Evolutionary conservation across 1,140 invertebrate species (phyloP).

Genomic region (Aphaenogaster ashmeadi): DNA sequence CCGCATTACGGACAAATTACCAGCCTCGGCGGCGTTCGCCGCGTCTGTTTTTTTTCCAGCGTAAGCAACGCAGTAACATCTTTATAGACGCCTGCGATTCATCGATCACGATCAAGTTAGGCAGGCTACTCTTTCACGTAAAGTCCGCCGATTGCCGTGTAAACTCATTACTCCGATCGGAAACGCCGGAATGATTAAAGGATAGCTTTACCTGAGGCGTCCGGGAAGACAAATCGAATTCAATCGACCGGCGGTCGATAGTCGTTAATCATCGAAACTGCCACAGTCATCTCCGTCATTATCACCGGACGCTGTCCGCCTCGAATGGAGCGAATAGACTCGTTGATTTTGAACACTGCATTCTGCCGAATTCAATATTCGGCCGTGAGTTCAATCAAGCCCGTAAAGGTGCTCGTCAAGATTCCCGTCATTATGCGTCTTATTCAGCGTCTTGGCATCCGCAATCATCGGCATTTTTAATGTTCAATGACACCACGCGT

Average conservation of each 20-base stretch:
- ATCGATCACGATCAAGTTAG: slow-evolving; percentile 74
- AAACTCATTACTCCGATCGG: slow-evolving; percentile 68
- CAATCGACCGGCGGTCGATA: slow-evolving; percentile 62
- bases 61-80: slow-evolving; percentile 31
- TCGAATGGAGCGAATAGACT: slow-evolving; percentile 56
- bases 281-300: slow-evolving; percentile 76
- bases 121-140: slow-evolving; percentile 33
- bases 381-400: slow-evolving; percentile 70
- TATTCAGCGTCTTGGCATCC: slow-evolving; percentile 22
- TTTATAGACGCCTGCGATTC: slow-evolving; percentile 48
- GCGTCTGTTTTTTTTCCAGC: neutral
- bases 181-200: slow-evolving; percentile 71
- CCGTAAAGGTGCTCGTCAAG: slow-evolving; percentile 65
- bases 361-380: slow-evolving; percentile 70
- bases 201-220: slow-evolving; percentile 67
- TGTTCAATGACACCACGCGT: slow-evolving; percentile 32
- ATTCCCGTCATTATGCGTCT: slow-evolving; percentile 54
- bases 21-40: neutral
- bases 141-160: slow-evolving; percentile 64
- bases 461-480: slow-evolving; percentile 40
- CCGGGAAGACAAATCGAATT: slow-evolving; percentile 73
- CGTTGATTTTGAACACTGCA: slow-evolving; percentile 62
- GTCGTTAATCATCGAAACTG: slow-evolving; percentile 76
- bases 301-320: slow-evolving; percentile 65
- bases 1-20: slow-evolving; percentile 33